Evolutionary conservation across 2,797 vertebrate genomes (phyloP).

Genomic region (Decapterus maruadsi): DNA sequence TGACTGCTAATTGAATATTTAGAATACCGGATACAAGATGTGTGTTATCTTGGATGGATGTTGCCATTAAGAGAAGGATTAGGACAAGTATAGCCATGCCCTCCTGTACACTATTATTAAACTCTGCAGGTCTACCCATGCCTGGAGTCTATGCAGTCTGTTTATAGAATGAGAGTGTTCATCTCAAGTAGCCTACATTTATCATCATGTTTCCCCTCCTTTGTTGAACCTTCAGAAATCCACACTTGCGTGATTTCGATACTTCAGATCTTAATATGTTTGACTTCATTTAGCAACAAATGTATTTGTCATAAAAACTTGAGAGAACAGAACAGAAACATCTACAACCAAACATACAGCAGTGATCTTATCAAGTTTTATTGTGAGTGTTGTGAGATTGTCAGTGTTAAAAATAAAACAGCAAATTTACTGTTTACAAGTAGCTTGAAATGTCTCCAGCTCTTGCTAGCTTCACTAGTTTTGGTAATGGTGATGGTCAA

Average conservation of each 20-base stretch:
- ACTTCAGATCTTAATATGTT: background rate
- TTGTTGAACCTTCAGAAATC: background rate
- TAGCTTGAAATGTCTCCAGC: no score
- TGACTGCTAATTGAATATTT: background rate
- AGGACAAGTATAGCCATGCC: background rate
- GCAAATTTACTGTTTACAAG: no score
- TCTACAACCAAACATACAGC: no score
- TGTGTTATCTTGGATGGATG: background rate
- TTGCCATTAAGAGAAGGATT: background rate
- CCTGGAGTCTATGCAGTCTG: background rate
- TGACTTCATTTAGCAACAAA: background rate
- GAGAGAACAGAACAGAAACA: no score
- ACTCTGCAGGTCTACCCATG: background rate
- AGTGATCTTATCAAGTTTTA: no score
- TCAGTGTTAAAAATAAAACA: no score
- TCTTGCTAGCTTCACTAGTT: no score
- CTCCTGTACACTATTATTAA: fast-evolving
- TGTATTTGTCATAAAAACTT: background rate
- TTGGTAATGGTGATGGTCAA: no score
- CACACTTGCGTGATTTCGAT: background rate
- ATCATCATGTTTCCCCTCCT: background rate
- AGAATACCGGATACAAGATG: background rate
- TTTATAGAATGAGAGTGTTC: background rate
- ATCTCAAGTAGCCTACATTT: background rate
- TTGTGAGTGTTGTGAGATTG: no score